These are phyloP conservation scores for Emydura subglobosa DNA, from an alignment of 2,113 vertebrate genomes.

Conservation along the genomic window DNA sequence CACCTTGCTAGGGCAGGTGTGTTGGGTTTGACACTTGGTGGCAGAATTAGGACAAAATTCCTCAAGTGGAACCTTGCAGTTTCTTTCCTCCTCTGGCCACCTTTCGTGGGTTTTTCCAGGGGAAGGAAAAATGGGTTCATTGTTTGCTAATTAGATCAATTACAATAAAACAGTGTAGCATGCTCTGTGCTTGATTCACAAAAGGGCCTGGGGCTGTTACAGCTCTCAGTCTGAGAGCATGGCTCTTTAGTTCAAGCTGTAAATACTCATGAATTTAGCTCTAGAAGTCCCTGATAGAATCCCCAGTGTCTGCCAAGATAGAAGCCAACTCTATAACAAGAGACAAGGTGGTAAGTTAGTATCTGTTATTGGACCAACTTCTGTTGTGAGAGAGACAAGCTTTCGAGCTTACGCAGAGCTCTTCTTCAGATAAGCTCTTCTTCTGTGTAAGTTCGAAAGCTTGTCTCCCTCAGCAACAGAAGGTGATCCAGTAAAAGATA, in stretches of 20 bases:
- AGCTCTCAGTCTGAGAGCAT: not conserved
- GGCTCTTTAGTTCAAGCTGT: conserved; percentile 1
- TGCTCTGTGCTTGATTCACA: not conserved
- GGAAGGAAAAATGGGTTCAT: not conserved
- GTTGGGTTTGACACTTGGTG: not conserved
- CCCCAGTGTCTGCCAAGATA: not conserved
- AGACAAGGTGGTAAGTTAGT: not conserved
- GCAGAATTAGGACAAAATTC: not conserved
- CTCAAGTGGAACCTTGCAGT: accelerated
- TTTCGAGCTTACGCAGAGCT: not conserved
- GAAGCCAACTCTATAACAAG: not conserved
- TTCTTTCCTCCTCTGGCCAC: not conserved
- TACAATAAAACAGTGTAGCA: not conserved
- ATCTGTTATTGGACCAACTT: not conserved
- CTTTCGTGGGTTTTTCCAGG: conserved; percentile 18
- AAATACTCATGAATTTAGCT: not conserved
- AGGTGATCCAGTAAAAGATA: not conserved
- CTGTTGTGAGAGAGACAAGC: no score
- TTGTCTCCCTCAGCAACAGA: not conserved
- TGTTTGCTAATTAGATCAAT: not conserved
- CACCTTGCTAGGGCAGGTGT: not conserved
- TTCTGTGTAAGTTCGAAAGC: not conserved
- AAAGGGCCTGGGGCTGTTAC: not conserved
- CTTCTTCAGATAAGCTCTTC: not conserved
- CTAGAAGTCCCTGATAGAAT: not conserved